These are phyloP conservation scores for Calliphora vicina DNA, from an alignment of 1,140 invertebrate genomes.

Conservation along the genomic window DNA sequence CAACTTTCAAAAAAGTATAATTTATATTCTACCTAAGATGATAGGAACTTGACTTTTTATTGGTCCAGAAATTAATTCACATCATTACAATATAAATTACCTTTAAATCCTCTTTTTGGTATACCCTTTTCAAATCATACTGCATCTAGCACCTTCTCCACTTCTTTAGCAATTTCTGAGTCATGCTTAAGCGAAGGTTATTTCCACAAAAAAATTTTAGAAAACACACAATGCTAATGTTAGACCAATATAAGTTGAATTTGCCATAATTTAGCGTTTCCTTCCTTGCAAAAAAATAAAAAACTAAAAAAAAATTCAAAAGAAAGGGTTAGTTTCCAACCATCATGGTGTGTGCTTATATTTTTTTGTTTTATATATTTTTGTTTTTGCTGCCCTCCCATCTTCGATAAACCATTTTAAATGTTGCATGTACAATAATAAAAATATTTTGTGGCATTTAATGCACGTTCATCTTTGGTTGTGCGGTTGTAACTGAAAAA, in stretches of 20 bases:
- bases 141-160: background rate
- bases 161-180: background rate
- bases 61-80: too few relatives aligned
- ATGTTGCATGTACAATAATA: background rate
- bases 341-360: background rate
- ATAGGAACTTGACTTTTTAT: too few relatives aligned
- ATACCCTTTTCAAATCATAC: too few relatives aligned
- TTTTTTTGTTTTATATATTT: too few relatives aligned
- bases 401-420: background rate
- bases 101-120: too few relatives aligned
- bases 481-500: background rate
- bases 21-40: too few relatives aligned
- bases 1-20: too few relatives aligned
- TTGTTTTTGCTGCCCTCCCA: background rate
- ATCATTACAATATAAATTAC: too few relatives aligned
- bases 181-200: background rate
- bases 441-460: slow-evolving; percentile 7
- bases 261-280: background rate
- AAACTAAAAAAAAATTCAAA: background rate
- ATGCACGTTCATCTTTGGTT: slow-evolving; percentile 3
- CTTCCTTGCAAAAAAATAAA: background rate
- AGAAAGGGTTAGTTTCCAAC: background rate
- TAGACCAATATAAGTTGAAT: background rate
- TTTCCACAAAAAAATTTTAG: background rate
- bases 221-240: background rate